Evolutionary conservation across 2,113 vertebrate genomes (phyloP), one percentile per base, ranked within the genome.

Genomic region (Leptosomus discolor): DNA sequence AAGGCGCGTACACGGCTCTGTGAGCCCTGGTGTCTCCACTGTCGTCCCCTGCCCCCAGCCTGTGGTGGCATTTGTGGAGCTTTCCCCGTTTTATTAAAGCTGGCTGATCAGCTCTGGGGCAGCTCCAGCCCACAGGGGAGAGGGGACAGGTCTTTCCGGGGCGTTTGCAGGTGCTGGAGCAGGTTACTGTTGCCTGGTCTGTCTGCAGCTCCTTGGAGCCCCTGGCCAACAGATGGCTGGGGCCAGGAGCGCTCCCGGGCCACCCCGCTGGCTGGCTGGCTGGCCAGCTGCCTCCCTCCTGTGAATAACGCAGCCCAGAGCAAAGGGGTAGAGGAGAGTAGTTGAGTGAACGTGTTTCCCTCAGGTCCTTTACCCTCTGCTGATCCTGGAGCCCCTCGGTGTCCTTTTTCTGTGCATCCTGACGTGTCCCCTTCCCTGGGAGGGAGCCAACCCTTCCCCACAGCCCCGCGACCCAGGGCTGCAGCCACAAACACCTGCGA

Each of bases 1-100:
- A 16, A 20, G n/a, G 71, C n/a, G 65, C 0, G 0, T 53, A 36
- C 6, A 1, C 0, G 5, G 45, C 46, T 45, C 36, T 76, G n/a
- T 1, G 3, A 71, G 53, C 23, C n/a, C 30, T 21, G 7, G 30
- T 48, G 29, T 69, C 50, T 76, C 20, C 8, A 3, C 4, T 51
- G 46, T 4, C 10, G n/a, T 5, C 17, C 18, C 22, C 22, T 27
- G 11, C 45, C 5, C 12, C 0, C 1, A 54, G 13, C 8, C 60
- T 0, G 0, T 9, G 13, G n/a, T 79, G 65, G n/a, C 18, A 39
- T 87, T 50, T 0, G 1, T 70, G 37, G 64, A 51, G 29, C 32
- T 85, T 77, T 74, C 37, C n/a, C 30, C 18, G 9, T 61, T 63
- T 8, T 3, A 12, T 71, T 83, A 77, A 60, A 94, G 43, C 43